Percentiles rank a stretch among this genome's conserved stretches.
Evolutionary conservation across 2,113 vertebrate genomes (phyloP).

Genomic region (Istiophorus platypterus): DNA sequence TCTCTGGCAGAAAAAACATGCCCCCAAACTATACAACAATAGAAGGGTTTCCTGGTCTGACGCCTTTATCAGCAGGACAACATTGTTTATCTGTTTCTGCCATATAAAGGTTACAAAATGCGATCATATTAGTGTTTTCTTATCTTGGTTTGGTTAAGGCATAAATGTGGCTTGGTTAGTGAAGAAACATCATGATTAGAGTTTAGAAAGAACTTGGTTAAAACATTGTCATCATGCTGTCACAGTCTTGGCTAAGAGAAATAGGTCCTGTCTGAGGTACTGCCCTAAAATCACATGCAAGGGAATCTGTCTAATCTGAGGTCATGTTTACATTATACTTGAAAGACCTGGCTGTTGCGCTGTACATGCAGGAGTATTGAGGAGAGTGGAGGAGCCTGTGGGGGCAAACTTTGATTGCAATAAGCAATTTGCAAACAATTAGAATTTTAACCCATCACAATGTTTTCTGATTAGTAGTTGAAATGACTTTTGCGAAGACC

Average conservation of each 20-base stretch:
- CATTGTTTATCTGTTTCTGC: neutral
- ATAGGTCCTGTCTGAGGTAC: too few relatives aligned
- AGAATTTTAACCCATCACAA: neutral
- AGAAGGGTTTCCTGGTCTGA: neutral
- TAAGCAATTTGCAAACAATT: too few relatives aligned
- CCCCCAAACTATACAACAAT: neutral
- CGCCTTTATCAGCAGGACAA: too few relatives aligned
- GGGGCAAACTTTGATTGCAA: too few relatives aligned
- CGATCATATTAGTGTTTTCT: neutral
- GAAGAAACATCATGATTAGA: too few relatives aligned
- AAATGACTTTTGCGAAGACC: neutral
- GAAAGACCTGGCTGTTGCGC: neutral
- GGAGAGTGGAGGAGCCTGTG: neutral
- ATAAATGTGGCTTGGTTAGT: neutral
- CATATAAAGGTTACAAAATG: neutral
- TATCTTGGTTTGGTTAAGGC: neutral
- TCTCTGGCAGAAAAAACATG: too few relatives aligned
- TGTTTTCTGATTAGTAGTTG: too few relatives aligned
- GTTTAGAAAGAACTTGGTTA: neutral
- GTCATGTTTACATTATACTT: neutral
- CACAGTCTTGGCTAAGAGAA: too few relatives aligned
- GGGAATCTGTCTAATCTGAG: neutral
- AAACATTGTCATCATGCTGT: neutral
- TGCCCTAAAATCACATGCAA: neutral
- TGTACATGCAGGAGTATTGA: neutral